Evolutionary conservation across 2,113 vertebrate genomes (phyloP).

Genomic region (Chaenogobius annularis): DNA sequence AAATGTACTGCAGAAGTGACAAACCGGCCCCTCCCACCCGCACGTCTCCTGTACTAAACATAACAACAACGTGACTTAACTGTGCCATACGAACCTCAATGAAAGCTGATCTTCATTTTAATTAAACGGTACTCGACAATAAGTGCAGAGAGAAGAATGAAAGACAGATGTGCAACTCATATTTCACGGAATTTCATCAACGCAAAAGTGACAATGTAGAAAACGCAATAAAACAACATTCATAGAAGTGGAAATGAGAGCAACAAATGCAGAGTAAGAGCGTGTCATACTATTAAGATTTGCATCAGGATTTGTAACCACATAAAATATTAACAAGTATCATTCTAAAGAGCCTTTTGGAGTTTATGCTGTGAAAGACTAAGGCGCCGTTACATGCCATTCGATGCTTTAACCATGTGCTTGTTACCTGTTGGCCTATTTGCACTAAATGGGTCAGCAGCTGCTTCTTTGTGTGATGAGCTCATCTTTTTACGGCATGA

Average conservation of each 20-base stretch:
- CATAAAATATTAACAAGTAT: neutral
- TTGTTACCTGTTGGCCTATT: slow-evolving; percentile 44
- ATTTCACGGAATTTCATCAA: neutral
- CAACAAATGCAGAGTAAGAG: neutral
- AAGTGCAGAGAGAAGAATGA: neutral
- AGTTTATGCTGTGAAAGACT: neutral
- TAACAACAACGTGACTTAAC: neutral
- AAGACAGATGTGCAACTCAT: neutral
- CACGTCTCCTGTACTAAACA: neutral
- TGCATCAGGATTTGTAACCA: neutral
- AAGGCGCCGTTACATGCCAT: neutral
- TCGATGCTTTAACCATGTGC: neutral
- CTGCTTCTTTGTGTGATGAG: slow-evolving; percentile 39
- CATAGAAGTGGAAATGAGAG: neutral
- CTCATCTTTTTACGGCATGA: slow-evolving; percentile 35
- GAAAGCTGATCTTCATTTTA: neutral
- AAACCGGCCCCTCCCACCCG: neutral
- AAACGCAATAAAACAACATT: neutral
- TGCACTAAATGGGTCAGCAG: slow-evolving; percentile 43
- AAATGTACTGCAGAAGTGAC: neutral
- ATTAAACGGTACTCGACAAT: neutral
- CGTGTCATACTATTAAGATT: neutral
- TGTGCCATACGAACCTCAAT: neutral
- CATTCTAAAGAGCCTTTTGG: neutral
- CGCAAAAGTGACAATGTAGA: neutral